phyloP scores from a whole-genome alignment of 2,113 vertebrate species.

The Cyphomyrus plagiostoma region DNA sequence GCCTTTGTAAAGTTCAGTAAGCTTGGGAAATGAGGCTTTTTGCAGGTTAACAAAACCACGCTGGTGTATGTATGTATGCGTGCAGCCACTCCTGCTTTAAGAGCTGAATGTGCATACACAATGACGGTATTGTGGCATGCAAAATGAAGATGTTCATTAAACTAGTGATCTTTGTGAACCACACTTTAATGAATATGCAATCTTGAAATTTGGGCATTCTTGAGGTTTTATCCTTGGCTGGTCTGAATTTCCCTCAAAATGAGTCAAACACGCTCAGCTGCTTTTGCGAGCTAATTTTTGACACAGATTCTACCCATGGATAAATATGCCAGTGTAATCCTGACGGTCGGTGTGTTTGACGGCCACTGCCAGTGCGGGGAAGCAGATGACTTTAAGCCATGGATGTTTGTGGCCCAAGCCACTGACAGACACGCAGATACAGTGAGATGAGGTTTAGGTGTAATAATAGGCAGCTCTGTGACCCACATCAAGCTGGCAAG shows the following conservation, averaged over 20 bases:
- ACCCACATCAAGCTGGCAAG: neutral
- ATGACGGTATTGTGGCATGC: neutral
- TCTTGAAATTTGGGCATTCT: neutral
- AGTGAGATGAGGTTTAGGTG: neutral
- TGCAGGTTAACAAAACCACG: neutral
- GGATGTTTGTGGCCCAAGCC: neutral
- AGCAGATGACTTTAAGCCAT: no score
- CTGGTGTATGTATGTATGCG: neutral
- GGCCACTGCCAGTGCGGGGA: neutral
- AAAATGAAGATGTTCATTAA: neutral
- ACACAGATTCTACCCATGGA: neutral
- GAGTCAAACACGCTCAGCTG: neutral
- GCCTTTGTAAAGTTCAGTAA: constrained; percentile 10
- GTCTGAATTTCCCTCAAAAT: neutral
- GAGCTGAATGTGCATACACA: neutral
- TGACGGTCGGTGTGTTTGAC: neutral
- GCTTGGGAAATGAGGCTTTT: neutral
- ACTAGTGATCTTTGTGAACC: neutral
- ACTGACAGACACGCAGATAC: neutral
- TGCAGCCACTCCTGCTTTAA: neutral
- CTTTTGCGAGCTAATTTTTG: neutral
- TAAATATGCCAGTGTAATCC: neutral
- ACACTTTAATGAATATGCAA: neutral
- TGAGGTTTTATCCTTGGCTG: neutral
- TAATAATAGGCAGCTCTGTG: neutral